Evolutionary conservation across 1,140 invertebrate genomes (phyloP).

Genomic region (Hydropsyche tenuis): DNA sequence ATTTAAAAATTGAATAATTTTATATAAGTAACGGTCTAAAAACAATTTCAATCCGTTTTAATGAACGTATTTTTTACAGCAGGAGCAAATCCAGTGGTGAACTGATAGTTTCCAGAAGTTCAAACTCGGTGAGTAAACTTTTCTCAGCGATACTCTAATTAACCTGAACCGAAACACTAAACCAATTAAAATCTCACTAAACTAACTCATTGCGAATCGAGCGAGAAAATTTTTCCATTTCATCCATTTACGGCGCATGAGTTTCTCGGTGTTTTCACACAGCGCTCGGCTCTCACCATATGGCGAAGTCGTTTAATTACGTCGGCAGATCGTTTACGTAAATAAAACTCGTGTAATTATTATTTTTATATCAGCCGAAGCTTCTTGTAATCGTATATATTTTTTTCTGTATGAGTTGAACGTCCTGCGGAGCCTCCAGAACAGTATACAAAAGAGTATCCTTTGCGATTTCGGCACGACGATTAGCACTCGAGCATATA

Average conservation of each 20-base stretch:
- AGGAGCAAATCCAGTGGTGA: slow-evolving; percentile 61
- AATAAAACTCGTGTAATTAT: neutral
- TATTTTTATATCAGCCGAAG: neutral
- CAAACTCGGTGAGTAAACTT: slow-evolving; percentile 51
- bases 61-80: slow-evolving; percentile 35
- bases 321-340: neutral
- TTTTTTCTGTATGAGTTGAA: neutral
- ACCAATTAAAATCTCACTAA: neutral
- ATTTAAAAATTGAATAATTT: too few species aligned
- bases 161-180: neutral
- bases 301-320: neutral
- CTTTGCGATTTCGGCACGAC: slow-evolving; percentile 21
- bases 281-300: neutral
- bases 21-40: too few species aligned
- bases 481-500: slow-evolving; percentile 31
- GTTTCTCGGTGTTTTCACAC: slow-evolving; percentile 1
- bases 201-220: neutral
- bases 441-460: slow-evolving; percentile 12
- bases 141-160: neutral
- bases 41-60: neutral
- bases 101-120: slow-evolving; percentile 55
- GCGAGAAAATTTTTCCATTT: neutral
- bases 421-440: neutral
- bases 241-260: neutral
- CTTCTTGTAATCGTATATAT: neutral